Evolutionary conservation across 1,140 invertebrate genomes (phyloP).

Genomic region (Cryptotermes secundus): DNA sequence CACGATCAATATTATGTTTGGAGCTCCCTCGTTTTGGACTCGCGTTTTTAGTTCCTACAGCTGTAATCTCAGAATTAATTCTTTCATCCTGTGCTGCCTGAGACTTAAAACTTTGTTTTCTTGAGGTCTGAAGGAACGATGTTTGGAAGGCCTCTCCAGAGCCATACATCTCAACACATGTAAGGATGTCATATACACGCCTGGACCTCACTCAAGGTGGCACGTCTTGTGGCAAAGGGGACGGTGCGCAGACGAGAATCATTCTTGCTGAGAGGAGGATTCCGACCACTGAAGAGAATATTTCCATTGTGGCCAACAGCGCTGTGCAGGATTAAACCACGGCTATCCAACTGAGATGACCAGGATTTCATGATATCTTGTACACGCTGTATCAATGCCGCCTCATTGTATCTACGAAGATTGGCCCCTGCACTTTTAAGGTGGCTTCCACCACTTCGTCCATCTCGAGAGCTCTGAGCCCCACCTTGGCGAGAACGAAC

Average conservation of each 20-base stretch:
- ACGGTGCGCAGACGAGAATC: constrained; percentile 69
- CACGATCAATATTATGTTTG: too few relatives aligned
- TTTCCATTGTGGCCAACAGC: constrained; percentile 73
- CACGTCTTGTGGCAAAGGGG: constrained; percentile 79
- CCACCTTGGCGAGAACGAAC: constrained; percentile 82
- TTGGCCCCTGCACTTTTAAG: constrained; percentile 80
- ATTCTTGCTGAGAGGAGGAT: constrained; percentile 63
- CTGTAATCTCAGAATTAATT: too few relatives aligned
- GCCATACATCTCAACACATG: constrained; percentile 70
- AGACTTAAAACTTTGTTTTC: too few relatives aligned
- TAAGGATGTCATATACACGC: constrained; percentile 69
- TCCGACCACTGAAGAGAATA: constrained; percentile 74
- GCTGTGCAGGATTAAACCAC: constrained; percentile 75
- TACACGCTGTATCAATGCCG: constrained; percentile 70
- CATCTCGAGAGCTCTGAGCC: constrained; percentile 69
- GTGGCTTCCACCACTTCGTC: constrained; percentile 59
- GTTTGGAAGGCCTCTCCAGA: constrained; percentile 53
- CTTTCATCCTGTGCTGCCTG: too few relatives aligned
- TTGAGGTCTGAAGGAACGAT: constrained; percentile 48
- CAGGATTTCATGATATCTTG: constrained; percentile 72
- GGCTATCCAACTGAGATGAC: constrained; percentile 63
- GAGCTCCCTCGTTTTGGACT: too few relatives aligned
- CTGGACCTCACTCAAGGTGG: constrained; percentile 80
- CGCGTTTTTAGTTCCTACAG: too few relatives aligned
- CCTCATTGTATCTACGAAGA: constrained; percentile 78